A percentile compares a stretch with the other conserved stretches of the same genome.
Conservation (phyloP, 2,888 invertebrate genomes). For the Arenicola marina region DNA sequence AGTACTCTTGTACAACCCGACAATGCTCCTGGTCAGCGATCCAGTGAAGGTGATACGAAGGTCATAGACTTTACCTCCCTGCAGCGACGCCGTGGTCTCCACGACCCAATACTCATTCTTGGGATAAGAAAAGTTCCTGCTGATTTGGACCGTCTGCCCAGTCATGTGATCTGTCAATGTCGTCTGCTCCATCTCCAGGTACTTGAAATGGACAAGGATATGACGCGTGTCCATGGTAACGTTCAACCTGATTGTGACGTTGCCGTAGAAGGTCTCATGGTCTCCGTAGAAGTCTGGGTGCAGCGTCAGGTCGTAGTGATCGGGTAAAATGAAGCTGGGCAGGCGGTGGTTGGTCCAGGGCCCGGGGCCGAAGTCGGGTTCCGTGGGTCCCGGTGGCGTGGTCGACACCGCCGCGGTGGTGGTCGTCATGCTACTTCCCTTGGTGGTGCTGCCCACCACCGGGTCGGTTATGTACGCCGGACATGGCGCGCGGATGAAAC, state of each 20-base stretch:
- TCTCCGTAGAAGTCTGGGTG: conserved; percentile 70
- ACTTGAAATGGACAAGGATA: conserved; percentile 68
- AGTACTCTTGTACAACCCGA: conserved; percentile 75
- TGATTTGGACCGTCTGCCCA: conserved; percentile 5
- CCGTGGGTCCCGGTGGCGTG: too few species aligned
- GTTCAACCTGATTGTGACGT: conserved; percentile 28
- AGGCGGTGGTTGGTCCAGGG: conserved; percentile 62
- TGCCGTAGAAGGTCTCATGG: conserved; percentile 48
- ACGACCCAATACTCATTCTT: conserved; percentile 63
- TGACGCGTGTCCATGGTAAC: conserved; percentile 39
- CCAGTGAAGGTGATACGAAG: conserved; percentile 71
- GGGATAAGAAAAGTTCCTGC: conserved; percentile 50
- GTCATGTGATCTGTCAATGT: conserved; percentile 36
- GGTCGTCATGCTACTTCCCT: too few species aligned
- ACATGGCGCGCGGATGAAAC: too few species aligned
- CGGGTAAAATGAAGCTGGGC: conserved; percentile 68
- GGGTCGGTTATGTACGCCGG: too few species aligned
- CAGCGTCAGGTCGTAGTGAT: conserved; percentile 71
- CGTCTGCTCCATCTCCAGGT: conserved; percentile 65
- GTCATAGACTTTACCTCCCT: conserved; percentile 38
- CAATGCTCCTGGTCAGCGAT: conserved; percentile 70
- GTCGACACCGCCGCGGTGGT: too few species aligned
- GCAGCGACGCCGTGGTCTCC: conserved; percentile 41
- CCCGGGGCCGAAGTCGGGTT: not conserved
- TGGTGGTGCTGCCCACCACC: too few species aligned